Conservation (phyloP, 2,113 vertebrate genomes). For the Sinocyclocheilus maitianheensis region DNA sequence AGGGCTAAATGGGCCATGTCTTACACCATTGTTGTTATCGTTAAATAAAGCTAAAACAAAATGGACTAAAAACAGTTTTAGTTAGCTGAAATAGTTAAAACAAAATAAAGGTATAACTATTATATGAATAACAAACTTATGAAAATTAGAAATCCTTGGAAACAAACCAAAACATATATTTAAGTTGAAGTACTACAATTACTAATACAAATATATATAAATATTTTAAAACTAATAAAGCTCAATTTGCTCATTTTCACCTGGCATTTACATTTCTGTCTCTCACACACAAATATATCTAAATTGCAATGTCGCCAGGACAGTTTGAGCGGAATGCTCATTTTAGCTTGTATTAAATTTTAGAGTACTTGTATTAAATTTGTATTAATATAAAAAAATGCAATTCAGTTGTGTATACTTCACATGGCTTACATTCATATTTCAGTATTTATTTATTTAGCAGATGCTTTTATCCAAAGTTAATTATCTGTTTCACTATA, state of each 20-base stretch:
- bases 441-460: neutral
- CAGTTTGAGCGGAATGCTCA: neutral
- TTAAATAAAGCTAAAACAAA: neutral
- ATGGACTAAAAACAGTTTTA: neutral
- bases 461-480: constrained; percentile 7
- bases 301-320: neutral
- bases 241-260: neutral
- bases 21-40: neutral
- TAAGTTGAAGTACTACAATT: no score
- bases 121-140: neutral
- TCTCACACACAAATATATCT: neutral
- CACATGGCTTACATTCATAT: neutral
- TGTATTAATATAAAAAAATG: neutral
- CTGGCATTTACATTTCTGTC: neutral
- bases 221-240: no score
- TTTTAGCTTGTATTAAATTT: neutral
- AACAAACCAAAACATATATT: no score
- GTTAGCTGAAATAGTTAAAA: neutral
- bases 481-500: neutral
- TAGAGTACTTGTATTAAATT: neutral
- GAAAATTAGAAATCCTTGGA: neutral
- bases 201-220: no score
- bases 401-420: neutral
- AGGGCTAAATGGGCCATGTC: neutral
- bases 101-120: neutral